These are phyloP conservation scores for Donacobius atricapilla DNA, from an alignment of 2,113 vertebrate species.

Conservation along the genomic window DNA sequence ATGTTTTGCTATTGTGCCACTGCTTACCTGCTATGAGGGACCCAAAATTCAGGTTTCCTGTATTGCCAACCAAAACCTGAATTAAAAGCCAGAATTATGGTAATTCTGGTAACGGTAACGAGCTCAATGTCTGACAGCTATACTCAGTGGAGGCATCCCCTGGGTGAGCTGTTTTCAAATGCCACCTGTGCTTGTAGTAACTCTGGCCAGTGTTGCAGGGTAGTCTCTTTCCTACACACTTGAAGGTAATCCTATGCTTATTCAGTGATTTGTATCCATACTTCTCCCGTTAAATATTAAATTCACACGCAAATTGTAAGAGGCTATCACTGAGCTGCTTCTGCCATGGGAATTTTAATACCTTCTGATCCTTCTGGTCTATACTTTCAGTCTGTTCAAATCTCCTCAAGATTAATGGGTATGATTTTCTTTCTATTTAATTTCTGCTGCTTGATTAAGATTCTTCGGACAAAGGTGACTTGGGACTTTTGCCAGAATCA, in stretches of 20 bases:
- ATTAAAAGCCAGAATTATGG: neutral
- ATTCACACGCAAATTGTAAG: neutral
- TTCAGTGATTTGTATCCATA: neutral
- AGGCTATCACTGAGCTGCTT: neutral
- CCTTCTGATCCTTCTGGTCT: neutral
- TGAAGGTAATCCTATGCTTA: neutral
- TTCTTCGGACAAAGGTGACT: neutral
- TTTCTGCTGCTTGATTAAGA: neutral
- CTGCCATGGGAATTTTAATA: neutral
- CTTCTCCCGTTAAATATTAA: neutral
- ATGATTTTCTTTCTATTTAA: neutral
- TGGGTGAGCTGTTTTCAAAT: neutral
- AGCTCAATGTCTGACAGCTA: neutral
- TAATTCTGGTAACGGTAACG: too few relatives aligned
- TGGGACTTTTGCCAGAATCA: neutral
- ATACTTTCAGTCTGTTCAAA: neutral
- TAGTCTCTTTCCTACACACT: neutral
- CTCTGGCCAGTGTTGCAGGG: neutral
- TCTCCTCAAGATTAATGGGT: neutral
- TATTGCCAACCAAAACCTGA: neutral
- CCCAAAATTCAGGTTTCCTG: neutral
- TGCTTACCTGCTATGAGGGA: neutral
- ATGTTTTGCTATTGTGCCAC: neutral
- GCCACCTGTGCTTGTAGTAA: neutral
- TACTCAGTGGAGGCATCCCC: neutral